Conservation (phyloP, 2,888 invertebrate species). For the Volucella zonaria region DNA sequence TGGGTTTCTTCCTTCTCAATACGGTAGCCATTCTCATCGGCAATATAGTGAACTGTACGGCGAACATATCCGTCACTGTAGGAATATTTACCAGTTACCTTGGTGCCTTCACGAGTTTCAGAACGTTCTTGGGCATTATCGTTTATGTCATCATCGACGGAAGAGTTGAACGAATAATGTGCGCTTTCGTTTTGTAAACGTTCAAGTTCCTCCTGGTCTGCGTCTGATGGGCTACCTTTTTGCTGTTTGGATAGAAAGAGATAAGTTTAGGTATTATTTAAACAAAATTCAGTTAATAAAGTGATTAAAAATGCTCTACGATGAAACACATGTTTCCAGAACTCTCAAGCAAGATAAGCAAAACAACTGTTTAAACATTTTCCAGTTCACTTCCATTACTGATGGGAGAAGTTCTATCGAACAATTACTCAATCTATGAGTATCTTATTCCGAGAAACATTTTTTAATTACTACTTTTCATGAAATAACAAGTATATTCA, state of each 20-base stretch:
- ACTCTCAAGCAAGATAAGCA: too few species aligned
- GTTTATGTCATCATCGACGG: slow-evolving; percentile 83
- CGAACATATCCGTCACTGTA: slow-evolving; percentile 85
- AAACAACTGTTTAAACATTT: too few species aligned
- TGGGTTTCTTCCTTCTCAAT: slow-evolving; percentile 83
- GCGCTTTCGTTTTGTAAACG: slow-evolving; percentile 82
- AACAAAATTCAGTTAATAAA: too few species aligned
- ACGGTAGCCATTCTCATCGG: slow-evolving; percentile 86
- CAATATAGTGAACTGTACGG: slow-evolving; percentile 84
- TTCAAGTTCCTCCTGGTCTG: slow-evolving; percentile 75
- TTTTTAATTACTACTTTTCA: too few species aligned
- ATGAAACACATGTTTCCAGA: too few species aligned
- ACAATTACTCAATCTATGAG: too few species aligned
- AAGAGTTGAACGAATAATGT: slow-evolving; percentile 82
- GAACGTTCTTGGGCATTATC: slow-evolving; percentile 81
- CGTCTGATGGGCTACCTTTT: slow-evolving; percentile 32
- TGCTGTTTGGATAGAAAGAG: slow-evolving; percentile 26
- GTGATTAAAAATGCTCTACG: too few species aligned
- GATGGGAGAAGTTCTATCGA: too few species aligned
- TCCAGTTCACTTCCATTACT: too few species aligned
- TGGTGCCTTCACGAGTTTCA: slow-evolving; percentile 81
- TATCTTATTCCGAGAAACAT: too few species aligned
- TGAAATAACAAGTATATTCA: too few species aligned
- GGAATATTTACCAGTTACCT: slow-evolving; percentile 83
- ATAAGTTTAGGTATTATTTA: too few species aligned